A percentile compares a stretch with the other conserved stretches of the same genome.
Conservation (phyloP, 2,797 vertebrate genomes). For the Miichthys miiuy region DNA sequence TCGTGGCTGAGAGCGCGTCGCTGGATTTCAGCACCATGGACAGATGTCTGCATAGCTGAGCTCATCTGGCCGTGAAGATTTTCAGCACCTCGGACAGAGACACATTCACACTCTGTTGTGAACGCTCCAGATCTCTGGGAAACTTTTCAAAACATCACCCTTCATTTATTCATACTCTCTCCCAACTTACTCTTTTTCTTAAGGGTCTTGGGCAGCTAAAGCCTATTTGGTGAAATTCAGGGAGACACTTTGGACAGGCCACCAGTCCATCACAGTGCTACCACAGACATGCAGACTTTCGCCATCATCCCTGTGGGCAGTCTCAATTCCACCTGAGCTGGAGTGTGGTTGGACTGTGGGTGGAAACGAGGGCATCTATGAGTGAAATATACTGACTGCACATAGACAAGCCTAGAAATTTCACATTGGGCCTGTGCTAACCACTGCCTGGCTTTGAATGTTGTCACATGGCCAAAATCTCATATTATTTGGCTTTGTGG, state of each 20-base stretch:
- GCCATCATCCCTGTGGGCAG: conserved; percentile 37
- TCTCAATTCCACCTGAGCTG: conserved; percentile 28
- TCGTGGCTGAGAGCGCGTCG: conserved; percentile 16
- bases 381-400: background rate
- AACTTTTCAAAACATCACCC: conserved; percentile 56
- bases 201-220: conserved; percentile 37
- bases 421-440: background rate
- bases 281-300: conserved; percentile 29
- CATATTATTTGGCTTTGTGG: background rate
- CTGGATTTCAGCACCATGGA: conserved; percentile 61
- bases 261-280: conserved; percentile 38
- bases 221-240: conserved; percentile 44
- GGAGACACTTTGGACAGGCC: conserved; percentile 65
- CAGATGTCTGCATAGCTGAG: conserved; percentile 59
- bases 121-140: conserved; percentile 25
- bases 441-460: background rate
- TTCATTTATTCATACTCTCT: conserved; percentile 47
- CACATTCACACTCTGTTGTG: conserved; percentile 21
- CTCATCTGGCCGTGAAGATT: conserved; percentile 57
- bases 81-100: conserved; percentile 69
- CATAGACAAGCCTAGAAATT: background rate
- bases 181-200: conserved; percentile 11
- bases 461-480: background rate
- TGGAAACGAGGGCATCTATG: conserved; percentile 16
- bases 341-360: conserved; percentile 7